Conservation (phyloP, 2,113 vertebrate genomes). For the Pseudolaguvia tuberculata region DNA sequence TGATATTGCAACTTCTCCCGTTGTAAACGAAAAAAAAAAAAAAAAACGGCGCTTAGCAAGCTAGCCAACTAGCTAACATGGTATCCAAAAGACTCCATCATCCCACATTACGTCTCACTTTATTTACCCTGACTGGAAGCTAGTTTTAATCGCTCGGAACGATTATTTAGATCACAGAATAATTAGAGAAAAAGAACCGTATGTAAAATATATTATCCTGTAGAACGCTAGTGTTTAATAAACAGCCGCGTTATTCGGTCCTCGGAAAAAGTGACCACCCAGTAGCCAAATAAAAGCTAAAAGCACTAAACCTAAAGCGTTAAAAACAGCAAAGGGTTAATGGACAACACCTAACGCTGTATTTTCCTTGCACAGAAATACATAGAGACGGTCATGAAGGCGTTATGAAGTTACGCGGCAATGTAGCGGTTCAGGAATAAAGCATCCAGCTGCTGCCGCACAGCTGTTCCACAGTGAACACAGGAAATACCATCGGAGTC, state of each 20-base stretch:
- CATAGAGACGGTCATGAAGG: neutral
- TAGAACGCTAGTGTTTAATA: neutral
- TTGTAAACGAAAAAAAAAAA: slow-evolving; percentile 21
- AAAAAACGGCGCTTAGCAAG: slow-evolving; percentile 31
- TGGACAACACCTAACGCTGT: neutral
- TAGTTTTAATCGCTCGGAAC: neutral
- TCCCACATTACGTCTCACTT: slow-evolving; percentile 20
- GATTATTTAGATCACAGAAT: no score
- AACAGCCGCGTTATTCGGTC: slow-evolving; percentile 10
- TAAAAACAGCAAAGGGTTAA: neutral
- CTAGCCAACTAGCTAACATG: slow-evolving; percentile 33
- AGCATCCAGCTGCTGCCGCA: slow-evolving; percentile 35
- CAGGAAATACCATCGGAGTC: slow-evolving; percentile 47
- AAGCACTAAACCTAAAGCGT: neutral
- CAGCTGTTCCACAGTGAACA: slow-evolving; percentile 33
- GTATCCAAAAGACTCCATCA: slow-evolving; percentile 42
- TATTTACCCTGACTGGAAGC: neutral
- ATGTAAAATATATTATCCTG: neutral
- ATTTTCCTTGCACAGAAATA: neutral
- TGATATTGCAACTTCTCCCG: slow-evolving; percentile 40
- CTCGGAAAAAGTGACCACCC: neutral
- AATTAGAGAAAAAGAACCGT: no score
- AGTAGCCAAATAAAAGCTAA: neutral
- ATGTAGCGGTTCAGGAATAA: slow-evolving; percentile 37
- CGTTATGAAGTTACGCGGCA: neutral